Percentiles rank a stretch among this genome's conserved stretches.
These are phyloP conservation scores for Garra rufa DNA, from an alignment of 2,113 vertebrate genomes.

Conservation along the genomic window DNA sequence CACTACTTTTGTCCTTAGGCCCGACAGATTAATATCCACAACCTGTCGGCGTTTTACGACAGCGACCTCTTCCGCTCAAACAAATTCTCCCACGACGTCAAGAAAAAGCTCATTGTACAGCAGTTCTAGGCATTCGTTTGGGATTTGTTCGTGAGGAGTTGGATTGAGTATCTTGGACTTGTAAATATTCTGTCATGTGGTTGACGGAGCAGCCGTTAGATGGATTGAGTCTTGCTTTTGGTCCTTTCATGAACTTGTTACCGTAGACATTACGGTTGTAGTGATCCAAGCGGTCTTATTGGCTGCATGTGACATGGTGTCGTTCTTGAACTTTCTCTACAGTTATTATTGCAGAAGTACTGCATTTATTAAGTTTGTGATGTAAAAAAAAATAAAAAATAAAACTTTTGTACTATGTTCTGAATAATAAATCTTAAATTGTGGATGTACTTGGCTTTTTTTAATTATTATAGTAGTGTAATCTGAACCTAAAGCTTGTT, in stretches of 20 bases:
- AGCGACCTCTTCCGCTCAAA: conserved; percentile 90
- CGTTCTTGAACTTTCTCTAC: not conserved
- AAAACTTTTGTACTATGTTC: not conserved
- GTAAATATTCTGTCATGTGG: conserved; percentile 36
- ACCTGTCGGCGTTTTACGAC: conserved; percentile 89
- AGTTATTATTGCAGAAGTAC: not conserved
- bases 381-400: not conserved
- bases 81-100: conserved; percentile 87
- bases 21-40: conserved; percentile 97
- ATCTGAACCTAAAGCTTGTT: not conserved
- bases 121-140: conserved; percentile 77
- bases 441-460: not conserved
- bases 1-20: conserved; percentile 74
- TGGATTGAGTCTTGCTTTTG: conserved; percentile 35
- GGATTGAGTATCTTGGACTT: conserved; percentile 1
- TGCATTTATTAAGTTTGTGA: not conserved
- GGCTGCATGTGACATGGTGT: not conserved
- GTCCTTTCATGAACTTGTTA: not conserved
- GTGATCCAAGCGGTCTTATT: not conserved
- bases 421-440: not conserved
- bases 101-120: conserved; percentile 91
- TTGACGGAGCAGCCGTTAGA: conserved; percentile 20
- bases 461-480: not conserved
- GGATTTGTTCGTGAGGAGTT: conserved; percentile 40
- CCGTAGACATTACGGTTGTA: conserved; percentile 4